Percentiles rank a stretch among this genome's conserved stretches.
Conservation (phyloP, 1,140 invertebrate genomes). For the Calliphora vicina region DNA sequence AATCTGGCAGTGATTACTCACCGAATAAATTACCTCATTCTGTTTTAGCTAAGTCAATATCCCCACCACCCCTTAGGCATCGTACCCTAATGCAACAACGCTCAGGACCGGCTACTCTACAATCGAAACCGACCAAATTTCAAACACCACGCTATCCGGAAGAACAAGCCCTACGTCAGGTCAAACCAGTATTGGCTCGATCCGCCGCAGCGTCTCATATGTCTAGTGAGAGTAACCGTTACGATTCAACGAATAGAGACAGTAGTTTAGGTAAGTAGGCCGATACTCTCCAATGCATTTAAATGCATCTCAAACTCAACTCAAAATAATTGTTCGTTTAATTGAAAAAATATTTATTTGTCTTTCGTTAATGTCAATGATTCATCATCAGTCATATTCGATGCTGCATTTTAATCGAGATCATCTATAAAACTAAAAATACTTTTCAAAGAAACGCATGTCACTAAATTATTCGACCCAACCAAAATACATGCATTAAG, state of each 20-base stretch:
- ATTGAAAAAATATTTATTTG: background rate
- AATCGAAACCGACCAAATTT: constrained; percentile 61
- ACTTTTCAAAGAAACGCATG: background rate
- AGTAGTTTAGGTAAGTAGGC: constrained; percentile 58
- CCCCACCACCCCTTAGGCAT: constrained; percentile 63
- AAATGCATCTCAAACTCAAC: background rate
- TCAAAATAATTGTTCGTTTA: background rate
- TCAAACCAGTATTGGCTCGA: constrained; percentile 53
- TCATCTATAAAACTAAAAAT: background rate
- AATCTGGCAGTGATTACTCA: constrained; percentile 64
- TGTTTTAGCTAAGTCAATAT: constrained; percentile 63
- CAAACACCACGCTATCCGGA: constrained; percentile 62
- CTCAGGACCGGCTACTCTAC: constrained; percentile 58
- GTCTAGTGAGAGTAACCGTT: constrained; percentile 46
- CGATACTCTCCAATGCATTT: background rate
- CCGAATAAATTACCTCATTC: constrained; percentile 64
- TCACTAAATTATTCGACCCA: constrained; percentile 41
- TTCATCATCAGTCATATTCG: constrained; percentile 37
- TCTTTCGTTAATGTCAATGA: constrained; percentile 23
- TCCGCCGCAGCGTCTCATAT: constrained; percentile 40
- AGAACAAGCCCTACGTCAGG: constrained; percentile 57
- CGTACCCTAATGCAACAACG: constrained; percentile 61
- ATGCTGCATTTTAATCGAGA: constrained; percentile 38
- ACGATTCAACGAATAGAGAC: constrained; percentile 54
- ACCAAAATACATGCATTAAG: constrained; percentile 32